Evolutionary conservation across 2,888 invertebrate species (phyloP).

Genomic region (Chrysolina haemoptera): DNA sequence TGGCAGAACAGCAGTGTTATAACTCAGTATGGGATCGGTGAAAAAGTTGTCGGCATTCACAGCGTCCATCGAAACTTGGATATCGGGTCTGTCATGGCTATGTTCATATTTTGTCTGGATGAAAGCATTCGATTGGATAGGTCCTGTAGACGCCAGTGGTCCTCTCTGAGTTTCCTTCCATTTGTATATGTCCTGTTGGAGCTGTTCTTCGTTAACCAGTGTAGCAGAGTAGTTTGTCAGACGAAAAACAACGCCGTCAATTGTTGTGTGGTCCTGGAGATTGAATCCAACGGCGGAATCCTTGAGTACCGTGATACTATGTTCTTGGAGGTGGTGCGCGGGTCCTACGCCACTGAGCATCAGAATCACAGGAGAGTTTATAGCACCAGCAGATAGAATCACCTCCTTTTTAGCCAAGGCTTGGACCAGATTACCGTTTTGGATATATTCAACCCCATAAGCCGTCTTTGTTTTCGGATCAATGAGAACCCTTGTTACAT

Average conservation of each 20-base stretch:
- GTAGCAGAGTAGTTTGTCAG: slow-evolving; percentile 75
- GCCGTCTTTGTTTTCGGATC: slow-evolving; percentile 72
- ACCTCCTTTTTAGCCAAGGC: slow-evolving; percentile 76
- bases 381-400: slow-evolving; percentile 74
- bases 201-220: slow-evolving; percentile 66
- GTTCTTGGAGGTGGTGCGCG: slow-evolving; percentile 70
- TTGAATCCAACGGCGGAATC: slow-evolving; percentile 82
- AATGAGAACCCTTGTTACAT: slow-evolving; percentile 74
- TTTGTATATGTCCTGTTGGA: slow-evolving; percentile 69
- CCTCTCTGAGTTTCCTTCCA: slow-evolving; percentile 70
- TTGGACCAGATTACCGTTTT: slow-evolving; percentile 69
- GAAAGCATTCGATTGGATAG: slow-evolving; percentile 75
- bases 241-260: slow-evolving; percentile 73
- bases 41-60: slow-evolving; percentile 74
- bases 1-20: slow-evolving; percentile 70
- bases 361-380: slow-evolving; percentile 77
- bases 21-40: slow-evolving; percentile 71
- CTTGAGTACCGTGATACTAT: slow-evolving; percentile 74
- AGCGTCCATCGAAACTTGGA: slow-evolving; percentile 79
- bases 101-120: slow-evolving; percentile 74
- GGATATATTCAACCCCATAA: slow-evolving; percentile 72
- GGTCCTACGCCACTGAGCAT: slow-evolving; percentile 81
- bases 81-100: slow-evolving; percentile 73
- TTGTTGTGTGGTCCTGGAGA: slow-evolving; percentile 82
- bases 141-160: slow-evolving; percentile 73